These are phyloP conservation scores for Martes martes DNA, from an alignment of 2,113 vertebrate genomes.

Conservation along the genomic window DNA sequence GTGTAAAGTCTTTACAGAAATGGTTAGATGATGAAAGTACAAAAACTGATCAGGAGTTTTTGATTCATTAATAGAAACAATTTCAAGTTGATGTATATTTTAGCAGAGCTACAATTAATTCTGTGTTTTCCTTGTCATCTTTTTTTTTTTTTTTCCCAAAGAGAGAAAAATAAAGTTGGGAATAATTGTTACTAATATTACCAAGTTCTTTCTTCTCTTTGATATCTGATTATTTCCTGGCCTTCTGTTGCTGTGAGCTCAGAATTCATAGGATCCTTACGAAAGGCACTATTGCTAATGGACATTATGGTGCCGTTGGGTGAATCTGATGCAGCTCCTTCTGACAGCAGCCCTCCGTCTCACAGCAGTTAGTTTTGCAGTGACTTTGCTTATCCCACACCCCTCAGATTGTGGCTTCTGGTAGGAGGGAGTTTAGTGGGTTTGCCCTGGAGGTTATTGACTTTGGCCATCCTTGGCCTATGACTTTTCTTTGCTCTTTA, in stretches of 20 bases:
- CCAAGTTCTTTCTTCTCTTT: background rate
- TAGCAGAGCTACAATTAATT: background rate
- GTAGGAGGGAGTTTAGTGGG: background rate
- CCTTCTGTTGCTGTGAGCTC: background rate
- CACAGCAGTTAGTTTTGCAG: background rate
- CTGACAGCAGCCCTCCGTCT: background rate
- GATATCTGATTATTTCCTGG: background rate
- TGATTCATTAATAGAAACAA: slow-evolving; percentile 2
- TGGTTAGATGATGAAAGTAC: background rate
- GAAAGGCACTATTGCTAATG: background rate
- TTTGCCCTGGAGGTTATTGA: slow-evolving; percentile 33
- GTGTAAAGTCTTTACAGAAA: background rate
- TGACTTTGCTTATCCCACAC: background rate
- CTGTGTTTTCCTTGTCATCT: background rate
- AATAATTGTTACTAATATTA: background rate
- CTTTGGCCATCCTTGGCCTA: background rate
- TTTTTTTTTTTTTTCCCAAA: background rate
- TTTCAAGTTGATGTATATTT: background rate
- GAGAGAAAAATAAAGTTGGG: background rate
- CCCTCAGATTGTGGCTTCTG: background rate
- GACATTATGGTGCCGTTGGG: background rate
- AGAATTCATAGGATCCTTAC: background rate
- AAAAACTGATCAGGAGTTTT: background rate
- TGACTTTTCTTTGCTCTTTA: slow-evolving; percentile 20
- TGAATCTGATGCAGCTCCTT: background rate